Percentiles rank a stretch among this genome's conserved stretches.
Evolutionary conservation across 2,888 invertebrate genomes (phyloP).

Genomic region (Oasisia sp.): DNA sequence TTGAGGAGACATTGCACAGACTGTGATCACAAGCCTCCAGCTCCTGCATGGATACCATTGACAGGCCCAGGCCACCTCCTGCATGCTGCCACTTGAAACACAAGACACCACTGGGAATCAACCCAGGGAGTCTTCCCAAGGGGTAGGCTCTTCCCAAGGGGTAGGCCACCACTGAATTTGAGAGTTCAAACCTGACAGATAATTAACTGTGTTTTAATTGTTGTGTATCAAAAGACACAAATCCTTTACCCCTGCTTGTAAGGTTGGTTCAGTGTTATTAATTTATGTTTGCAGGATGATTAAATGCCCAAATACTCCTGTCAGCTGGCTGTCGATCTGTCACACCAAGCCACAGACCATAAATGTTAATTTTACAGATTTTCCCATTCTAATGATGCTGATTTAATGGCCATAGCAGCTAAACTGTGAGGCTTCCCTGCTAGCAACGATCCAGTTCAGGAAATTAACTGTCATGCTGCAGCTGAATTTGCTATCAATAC

Average conservation of each 20-base stretch:
- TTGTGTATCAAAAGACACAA: not conserved
- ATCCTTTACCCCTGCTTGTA: not conserved
- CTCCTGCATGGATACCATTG: not conserved
- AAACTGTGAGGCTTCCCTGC: not conserved
- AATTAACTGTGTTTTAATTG: not conserved
- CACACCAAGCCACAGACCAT: not conserved
- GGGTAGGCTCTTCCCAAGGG: not conserved
- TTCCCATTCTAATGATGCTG: not conserved
- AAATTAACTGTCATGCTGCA: slow-evolving; percentile 6
- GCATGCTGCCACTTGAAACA: not conserved
- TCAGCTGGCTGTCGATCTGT: not conserved
- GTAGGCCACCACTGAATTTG: not conserved
- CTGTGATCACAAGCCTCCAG: not conserved
- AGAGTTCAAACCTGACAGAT: not conserved
- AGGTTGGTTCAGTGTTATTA: not conserved
- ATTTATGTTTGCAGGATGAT: not conserved
- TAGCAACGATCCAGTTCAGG: not conserved
- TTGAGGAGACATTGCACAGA: not conserved
- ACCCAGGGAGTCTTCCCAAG: not conserved
- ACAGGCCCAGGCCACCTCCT: not conserved
- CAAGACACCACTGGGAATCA: not conserved
- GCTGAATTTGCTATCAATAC: not conserved
- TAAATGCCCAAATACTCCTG: not conserved
- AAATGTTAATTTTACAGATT: not conserved
- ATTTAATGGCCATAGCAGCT: not conserved